A percentile compares a stretch with the other conserved stretches of the same genome.
These are phyloP conservation scores for Pogonomyrmex californicus DNA, from an alignment of 1,140 invertebrate species.

Conservation along the genomic window DNA sequence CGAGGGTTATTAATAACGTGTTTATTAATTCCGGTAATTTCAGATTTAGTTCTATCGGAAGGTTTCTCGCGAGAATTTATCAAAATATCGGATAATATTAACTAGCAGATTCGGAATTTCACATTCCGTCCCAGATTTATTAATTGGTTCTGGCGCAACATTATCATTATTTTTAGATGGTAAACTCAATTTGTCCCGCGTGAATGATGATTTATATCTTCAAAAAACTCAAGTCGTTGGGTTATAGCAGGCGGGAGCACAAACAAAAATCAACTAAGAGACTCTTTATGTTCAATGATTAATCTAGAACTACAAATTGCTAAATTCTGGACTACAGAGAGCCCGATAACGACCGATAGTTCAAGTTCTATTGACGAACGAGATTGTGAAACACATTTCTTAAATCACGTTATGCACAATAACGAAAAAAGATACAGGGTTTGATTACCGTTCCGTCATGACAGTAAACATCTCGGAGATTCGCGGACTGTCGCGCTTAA, in stretches of 20 bases:
- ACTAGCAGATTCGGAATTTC: too few relatives aligned
- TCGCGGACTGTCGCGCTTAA: background rate
- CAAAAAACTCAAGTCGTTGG: constrained; percentile 47
- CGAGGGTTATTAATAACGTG: background rate
- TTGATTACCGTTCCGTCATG: background rate
- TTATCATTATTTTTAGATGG: too few relatives aligned
- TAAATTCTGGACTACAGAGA: background rate
- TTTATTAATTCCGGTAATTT: background rate
- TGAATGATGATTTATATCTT: background rate
- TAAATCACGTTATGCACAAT: background rate
- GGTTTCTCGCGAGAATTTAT: background rate
- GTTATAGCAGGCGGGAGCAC: background rate
- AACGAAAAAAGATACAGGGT: background rate
- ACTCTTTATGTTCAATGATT: background rate
- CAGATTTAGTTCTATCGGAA: background rate
- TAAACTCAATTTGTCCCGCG: background rate
- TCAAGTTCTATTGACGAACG: background rate
- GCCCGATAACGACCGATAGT: too few relatives aligned
- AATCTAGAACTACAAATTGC: background rate
- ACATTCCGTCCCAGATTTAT: too few relatives aligned
- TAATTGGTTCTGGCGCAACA: too few relatives aligned
- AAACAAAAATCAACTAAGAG: background rate
- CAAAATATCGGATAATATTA: too few relatives aligned
- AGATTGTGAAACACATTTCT: background rate
- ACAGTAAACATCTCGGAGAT: background rate